Percentiles rank a stretch among this genome's conserved stretches.
Evolutionary conservation across 1,140 invertebrate genomes (phyloP).

Genomic region (Cydia strobilella): DNA sequence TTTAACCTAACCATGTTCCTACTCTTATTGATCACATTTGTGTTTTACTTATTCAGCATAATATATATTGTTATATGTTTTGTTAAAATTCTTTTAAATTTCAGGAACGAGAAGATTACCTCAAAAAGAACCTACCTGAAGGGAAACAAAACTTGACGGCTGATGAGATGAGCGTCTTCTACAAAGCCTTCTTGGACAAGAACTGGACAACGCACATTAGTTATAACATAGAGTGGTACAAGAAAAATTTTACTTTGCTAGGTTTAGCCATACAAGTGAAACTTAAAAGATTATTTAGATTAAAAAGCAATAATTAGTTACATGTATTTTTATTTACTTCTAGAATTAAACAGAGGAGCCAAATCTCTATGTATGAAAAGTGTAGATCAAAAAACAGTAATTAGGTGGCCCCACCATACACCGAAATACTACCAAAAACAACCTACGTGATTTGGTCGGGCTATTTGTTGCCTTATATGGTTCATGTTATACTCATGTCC

Average conservation of each 20-base stretch:
- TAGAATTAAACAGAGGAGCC: neutral
- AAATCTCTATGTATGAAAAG: too few relatives aligned
- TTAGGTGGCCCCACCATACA: too few relatives aligned
- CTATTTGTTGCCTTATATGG: too few relatives aligned
- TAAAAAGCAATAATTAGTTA: slow-evolving; percentile 55
- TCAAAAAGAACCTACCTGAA: slow-evolving; percentile 78
- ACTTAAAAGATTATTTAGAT: slow-evolving; percentile 75
- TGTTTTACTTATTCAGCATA: too few relatives aligned
- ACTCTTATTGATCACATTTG: neutral
- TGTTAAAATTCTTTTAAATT: slow-evolving; percentile 50
- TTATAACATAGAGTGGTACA: slow-evolving; percentile 89
- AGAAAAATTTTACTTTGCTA: slow-evolving; percentile 84
- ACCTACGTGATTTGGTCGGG: too few relatives aligned
- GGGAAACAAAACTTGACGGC: slow-evolving; percentile 82
- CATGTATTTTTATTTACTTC: slow-evolving; percentile 23
- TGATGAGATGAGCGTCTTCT: slow-evolving; percentile 93
- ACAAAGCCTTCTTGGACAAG: slow-evolving; percentile 89
- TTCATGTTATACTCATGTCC: too few relatives aligned
- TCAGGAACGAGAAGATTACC: slow-evolving; percentile 85
- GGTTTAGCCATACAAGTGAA: slow-evolving; percentile 82
- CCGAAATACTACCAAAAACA: too few relatives aligned
- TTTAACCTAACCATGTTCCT: too few relatives aligned
- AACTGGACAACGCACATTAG: slow-evolving; percentile 86
- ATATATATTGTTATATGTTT: neutral
- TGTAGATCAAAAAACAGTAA: too few relatives aligned